Evolutionary conservation across 1,140 invertebrate genomes (phyloP), one percentile per base, ranked within the genome.

Genomic region (Brachionus calyciflorus): DNA sequence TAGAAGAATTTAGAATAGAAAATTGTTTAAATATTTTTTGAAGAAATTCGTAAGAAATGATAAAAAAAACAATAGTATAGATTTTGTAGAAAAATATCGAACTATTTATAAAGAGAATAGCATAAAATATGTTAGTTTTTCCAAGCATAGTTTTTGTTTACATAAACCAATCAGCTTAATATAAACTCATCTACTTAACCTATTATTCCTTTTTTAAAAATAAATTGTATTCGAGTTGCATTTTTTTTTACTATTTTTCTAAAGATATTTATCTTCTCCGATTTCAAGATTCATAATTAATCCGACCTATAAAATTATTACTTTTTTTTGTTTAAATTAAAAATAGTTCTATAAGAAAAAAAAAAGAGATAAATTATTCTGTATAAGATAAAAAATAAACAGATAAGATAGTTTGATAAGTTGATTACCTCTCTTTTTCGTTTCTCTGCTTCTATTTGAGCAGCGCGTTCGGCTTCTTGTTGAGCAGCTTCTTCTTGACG

Each of bases 161-260:
- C 4, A 24, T 21, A 44, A 21, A 65, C 60, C 60, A 65, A 65
- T 65, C 60, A 46, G 28, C 37, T 17, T 60, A 14, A 60, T 60
- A 37, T 30, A 3, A 65, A 65, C 17, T 44, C 19, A 19, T 65
- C 17, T 44, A 65, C 60, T 65, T 65, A 65, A 65, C 60, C 60
- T 65, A 65, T 65, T 65, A 65, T 65, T 65, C 40, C n/a, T 65
- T 65, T 41, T 44, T 65, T 65, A n/a, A n/a, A n/a, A n/a, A n/a
- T n/a, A n/a, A n/a, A n/a, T n/a, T n/a, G n/a, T n/a, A n/a, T n/a
- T n/a, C n/a, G n/a, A n/a, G n/a, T n/a, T n/a, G n/a, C n/a, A n/a
- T n/a, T n/a, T n/a, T n/a, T n/a, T n/a, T n/a, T n/a, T n/a, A n/a
- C n/a, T 65, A 12, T 44, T 65, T 41, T 30, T 21, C 24, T 21